Base-by-base conservation (phyloP, 2,797 vertebrate species). In the Sebastes steindachneri region DNA sequence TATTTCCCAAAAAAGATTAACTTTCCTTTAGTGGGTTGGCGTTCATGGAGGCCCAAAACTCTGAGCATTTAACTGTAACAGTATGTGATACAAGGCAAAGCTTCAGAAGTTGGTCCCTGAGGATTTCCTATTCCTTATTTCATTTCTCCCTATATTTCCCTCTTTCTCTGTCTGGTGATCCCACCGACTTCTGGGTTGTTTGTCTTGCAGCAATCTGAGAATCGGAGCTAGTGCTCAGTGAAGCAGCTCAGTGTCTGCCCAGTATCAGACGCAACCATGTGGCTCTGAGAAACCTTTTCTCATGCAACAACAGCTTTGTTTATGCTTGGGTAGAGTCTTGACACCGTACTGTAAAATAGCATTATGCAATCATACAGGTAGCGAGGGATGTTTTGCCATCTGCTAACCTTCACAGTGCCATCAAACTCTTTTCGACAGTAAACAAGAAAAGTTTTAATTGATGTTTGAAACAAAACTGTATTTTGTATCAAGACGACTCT, bases 301-400 rank as follows among this genome's bases (percentile, higher is more conserved):
- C 88, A 87, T 29, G 88, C 87, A 90, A 90, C 91, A 89, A 83
- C 80, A 55, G 77, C 67, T 89, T 80, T 84, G 83, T 91, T 91
- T 90, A 88, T 87, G 91, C 92, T 89, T 81, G 90, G 80, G 53
- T 88, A 58, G 80, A 84, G 66, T 77, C 83, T 84, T 69, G 81
- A 92, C 89, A 84, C 75, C 28, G 57, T 57, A 70, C 82, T 82
- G 84, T 86, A 83, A 87, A 87, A 89, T 69, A 58, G 51, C 60
- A 88, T 89, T 82, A 89, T 83, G 88, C 75, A 87, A 80, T 89
- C 77, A 75, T 70, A 88, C 77, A 81, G 78, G 84, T 77, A 71
- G 74, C 2, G 14, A 68, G 26, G 58, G 66, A 60, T 69, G 60
- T 75, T 82, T 77, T 70, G 55, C 48, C 67, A 57, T 79, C 68